phyloP scores from a whole-genome alignment of 2,888 invertebrate species.

The Pristionchus entomophagus region DNA sequence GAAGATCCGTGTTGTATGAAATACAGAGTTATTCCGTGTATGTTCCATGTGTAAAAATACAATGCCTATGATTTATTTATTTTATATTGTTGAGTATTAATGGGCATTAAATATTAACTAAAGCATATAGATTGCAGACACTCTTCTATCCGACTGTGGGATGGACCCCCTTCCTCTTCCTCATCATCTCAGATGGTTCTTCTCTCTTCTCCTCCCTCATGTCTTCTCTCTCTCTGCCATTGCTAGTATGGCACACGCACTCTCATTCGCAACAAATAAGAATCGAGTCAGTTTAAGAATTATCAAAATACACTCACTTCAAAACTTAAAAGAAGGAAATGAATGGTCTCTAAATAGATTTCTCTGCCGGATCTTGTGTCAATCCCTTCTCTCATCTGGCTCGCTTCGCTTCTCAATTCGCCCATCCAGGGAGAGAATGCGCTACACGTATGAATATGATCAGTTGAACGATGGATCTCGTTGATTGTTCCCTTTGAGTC shows the following conservation, averaged over 20 bases:
- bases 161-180: constrained; percentile 32
- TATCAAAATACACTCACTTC: not conserved
- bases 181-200: not conserved
- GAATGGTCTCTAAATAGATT: constrained; percentile 3
- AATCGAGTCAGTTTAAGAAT: constrained; percentile 28
- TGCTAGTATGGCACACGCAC: not conserved
- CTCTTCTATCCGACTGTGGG: constrained; percentile 3
- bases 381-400: constrained; percentile 38
- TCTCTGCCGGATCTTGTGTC: constrained; percentile 48
- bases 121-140: constrained; percentile 13
- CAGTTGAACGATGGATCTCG: not conserved
- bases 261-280: constrained; percentile 13
- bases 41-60: too few species aligned
- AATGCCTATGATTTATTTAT: too few species aligned
- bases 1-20: too few species aligned
- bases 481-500: not conserved
- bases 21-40: too few species aligned
- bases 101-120: too few species aligned
- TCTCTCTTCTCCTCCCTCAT: not conserved
- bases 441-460: not conserved
- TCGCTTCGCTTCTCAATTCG: not conserved
- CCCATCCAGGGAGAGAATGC: constrained; percentile 37
- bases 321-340: not conserved
- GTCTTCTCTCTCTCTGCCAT: not conserved
- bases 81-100: not conserved